Percentiles rank a stretch among this genome's conserved stretches.
These are phyloP conservation scores for Acanthosoma haemorrhoidale DNA, from an alignment of 2,888 invertebrate genomes.

Conservation along the genomic window DNA sequence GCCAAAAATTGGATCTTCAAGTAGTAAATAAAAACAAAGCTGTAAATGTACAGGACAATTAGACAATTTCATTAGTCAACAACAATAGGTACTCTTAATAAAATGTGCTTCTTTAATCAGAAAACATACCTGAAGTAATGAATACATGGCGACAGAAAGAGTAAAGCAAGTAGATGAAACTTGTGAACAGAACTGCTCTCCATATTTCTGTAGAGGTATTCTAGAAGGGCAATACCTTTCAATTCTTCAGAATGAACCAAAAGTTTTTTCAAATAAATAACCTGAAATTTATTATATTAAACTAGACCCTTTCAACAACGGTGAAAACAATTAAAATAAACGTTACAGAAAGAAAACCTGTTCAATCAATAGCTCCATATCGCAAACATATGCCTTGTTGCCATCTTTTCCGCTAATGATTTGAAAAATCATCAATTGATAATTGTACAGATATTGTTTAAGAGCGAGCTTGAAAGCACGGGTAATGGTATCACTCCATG, in stretches of 20 bases:
- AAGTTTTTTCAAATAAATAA: neutral
- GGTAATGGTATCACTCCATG: neutral
- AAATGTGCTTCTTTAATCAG: too few relatives aligned
- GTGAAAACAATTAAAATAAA: too few relatives aligned
- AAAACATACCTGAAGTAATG: constrained; percentile 16
- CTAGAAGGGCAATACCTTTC: neutral
- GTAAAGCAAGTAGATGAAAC: neutral
- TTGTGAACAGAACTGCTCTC: neutral
- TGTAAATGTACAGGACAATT: too few relatives aligned
- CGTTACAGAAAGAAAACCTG: too few relatives aligned
- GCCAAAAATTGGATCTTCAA: too few relatives aligned
- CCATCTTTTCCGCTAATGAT: neutral
- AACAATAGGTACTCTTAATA: too few relatives aligned
- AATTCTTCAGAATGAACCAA: neutral
- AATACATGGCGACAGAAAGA: constrained; percentile 1
- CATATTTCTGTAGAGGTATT: neutral
- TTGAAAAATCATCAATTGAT: neutral
- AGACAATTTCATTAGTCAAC: too few relatives aligned
- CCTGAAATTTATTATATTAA: neutral
- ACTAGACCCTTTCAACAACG: neutral
- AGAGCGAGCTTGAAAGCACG: constrained; percentile 7
- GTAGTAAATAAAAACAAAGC: too few relatives aligned
- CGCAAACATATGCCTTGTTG: neutral
- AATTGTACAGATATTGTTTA: constrained; percentile 15
- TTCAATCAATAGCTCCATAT: neutral